Base-by-base conservation (phyloP, 2,797 vertebrate genomes). In the Orestias chungarensis region DNA sequence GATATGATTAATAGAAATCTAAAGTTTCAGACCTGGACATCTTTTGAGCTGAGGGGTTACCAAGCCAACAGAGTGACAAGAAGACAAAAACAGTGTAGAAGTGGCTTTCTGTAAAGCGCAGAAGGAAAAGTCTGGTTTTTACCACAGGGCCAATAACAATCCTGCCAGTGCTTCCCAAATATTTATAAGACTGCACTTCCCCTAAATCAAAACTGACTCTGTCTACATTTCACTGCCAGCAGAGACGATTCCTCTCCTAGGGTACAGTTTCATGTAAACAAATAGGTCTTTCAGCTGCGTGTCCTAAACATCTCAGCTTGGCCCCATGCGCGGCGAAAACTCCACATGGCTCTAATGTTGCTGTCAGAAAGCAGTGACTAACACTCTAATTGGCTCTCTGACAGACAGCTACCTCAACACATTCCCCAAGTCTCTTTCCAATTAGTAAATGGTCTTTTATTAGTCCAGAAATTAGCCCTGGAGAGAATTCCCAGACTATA, bases 101-200 rank as follows among this genome's bases (percentile, higher is more conserved):
- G 38, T 54, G 57, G 25, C 50, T 81, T 78, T 82, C 76, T 65
- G 46, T 70, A 71, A 6, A 76, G 52, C 75, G 40, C 66, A 68
- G 27, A 71, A 73, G 44, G 43, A 76, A 68, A 82, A 74, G 33
- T 64, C 64, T 79, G 66, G 68, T 82, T 86, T 82, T 35, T 54
- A 67, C 73, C 59, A 42, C 75, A 54, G 59, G 29, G 75, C 79
- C 75, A 82, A 75, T 27, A 79, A 59, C 61, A 68, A 64, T 71
- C 65, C 70, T 79, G 82, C 82, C 87, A 88, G 77, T 49, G 62
- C 80, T 82, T 62, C 79, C 81, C 86, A 90, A 92, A 91, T 91
- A 86, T 90, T 91, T 92, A 90, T 82, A 82, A 8, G 33, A 87
- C 74, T 85, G 82, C 68, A 82, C 85, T 86, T 85, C 77, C 81